A percentile compares a stretch with the other conserved stretches of the same genome.
These are phyloP conservation scores for Eupithecia abbreviata DNA, from an alignment of 2,888 invertebrate genomes.

Conservation along the genomic window DNA sequence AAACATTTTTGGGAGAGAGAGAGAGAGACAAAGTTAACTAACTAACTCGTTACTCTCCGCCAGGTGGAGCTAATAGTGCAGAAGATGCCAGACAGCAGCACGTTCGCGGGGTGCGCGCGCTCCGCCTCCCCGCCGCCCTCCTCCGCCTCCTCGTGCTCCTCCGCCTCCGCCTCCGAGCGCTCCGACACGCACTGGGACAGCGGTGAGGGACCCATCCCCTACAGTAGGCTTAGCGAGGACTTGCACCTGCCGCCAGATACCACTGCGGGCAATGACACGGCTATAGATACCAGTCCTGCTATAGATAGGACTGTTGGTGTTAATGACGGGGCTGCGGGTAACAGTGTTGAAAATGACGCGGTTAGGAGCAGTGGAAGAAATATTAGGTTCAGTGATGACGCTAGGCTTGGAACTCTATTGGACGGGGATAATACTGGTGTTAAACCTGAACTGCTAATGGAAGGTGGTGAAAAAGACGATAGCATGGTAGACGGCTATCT, in stretches of 20 bases:
- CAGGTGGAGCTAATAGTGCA: slow-evolving; percentile 87
- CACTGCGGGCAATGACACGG: neutral
- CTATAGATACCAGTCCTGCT: neutral
- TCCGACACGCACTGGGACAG: slow-evolving; percentile 88
- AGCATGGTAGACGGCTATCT: neutral
- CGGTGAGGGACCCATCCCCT: slow-evolving; percentile 83
- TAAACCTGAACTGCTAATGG: neutral
- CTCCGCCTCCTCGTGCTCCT: slow-evolving; percentile 57
- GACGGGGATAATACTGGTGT: neutral
- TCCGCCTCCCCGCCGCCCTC: slow-evolving; percentile 64
- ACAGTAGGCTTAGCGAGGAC: slow-evolving; percentile 22
- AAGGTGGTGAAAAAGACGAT: neutral
- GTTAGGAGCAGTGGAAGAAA: neutral
- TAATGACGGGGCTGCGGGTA: neutral
- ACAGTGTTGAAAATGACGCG: neutral
- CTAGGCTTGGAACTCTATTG: neutral
- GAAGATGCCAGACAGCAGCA: slow-evolving; percentile 80
- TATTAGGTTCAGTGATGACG: neutral
- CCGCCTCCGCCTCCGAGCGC: slow-evolving; percentile 68
- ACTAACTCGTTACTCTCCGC: slow-evolving; percentile 13
- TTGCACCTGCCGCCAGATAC: neutral
- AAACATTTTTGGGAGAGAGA: too few relatives aligned
- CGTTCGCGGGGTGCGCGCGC: slow-evolving; percentile 55
- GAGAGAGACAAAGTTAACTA: too few relatives aligned
- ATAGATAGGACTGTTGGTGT: neutral